These are phyloP conservation scores for Xiphorhynchus erythropygius DNA, from an alignment of 2,797 vertebrate genomes.

Conservation along the genomic window DNA sequence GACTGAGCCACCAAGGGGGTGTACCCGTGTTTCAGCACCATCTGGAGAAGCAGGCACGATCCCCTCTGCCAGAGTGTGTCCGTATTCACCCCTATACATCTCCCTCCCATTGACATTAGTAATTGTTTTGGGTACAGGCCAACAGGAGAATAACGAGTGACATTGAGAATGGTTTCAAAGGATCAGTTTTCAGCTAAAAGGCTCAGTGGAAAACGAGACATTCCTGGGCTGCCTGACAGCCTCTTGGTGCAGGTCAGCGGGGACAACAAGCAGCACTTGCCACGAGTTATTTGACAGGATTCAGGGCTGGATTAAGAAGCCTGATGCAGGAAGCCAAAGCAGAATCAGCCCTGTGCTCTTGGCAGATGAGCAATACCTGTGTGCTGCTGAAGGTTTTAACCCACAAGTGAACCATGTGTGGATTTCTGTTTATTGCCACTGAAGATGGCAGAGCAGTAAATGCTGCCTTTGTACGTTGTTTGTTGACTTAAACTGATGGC, in stretches of 20 bases:
- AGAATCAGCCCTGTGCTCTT: background rate
- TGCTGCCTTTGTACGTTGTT: background rate
- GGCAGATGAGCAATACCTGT: background rate
- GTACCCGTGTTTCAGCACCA: background rate
- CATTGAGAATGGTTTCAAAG: background rate
- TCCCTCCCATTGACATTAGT: background rate
- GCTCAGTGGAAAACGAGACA: background rate
- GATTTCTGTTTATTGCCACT: background rate
- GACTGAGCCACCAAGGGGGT: background rate
- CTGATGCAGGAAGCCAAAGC: background rate
- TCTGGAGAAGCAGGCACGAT: background rate
- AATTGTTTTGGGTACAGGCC: background rate
- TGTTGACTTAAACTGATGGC: background rate
- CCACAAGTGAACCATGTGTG: accelerated
- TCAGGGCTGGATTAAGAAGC: background rate
- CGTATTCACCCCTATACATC: background rate
- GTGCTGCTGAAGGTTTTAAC: background rate
- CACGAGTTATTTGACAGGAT: background rate
- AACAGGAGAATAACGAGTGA: background rate
- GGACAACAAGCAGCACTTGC: background rate
- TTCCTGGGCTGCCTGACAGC: background rate
- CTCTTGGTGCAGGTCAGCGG: background rate
- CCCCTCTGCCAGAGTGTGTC: background rate
- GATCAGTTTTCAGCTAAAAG: background rate
- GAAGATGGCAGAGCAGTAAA: background rate